Base-by-base conservation (phyloP, 2,888 invertebrate genomes). In the Nudaria mundana region DNA sequence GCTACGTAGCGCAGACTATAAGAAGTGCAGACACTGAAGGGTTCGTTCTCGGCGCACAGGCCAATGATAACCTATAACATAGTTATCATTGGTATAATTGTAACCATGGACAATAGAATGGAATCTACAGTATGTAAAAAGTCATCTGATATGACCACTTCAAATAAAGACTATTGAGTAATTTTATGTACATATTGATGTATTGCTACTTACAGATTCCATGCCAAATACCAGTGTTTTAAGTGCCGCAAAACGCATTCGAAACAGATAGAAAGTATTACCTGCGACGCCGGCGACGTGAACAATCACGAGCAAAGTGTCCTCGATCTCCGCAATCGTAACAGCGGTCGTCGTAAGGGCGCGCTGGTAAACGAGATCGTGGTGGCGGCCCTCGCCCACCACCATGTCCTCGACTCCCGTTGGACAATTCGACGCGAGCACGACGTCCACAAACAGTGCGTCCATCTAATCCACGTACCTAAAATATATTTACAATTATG, bases 281-380 rank as follows among this genome's bases (percentile, higher is more conserved):
- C 89, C 89, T 88, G 77, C 89, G 83, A 78, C 92, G 91, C 54
- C 93, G 90, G 65, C 94, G 93, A 49, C 94, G 91, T 41, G 93
- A 92, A 80, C 98, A 97, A 76, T 98, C 97, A 56, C 97, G 91
- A 35, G 97, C 97, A 78, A 97, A 97, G 77, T 98, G 97, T 5
- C 98, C 98, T 50, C 96, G 91, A 66, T 96, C 97, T 23, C 97
- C 97, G 81, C 98, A 98, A 72, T 97, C 97, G 73, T 97, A 98
- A 81, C 98, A 98, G 48, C 96, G 93, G 84, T 97, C 97, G 66
- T 97, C 96, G 6, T 96, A 95, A 58, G 97, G 94, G 67, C 96
- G 94, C 12, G 96, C 94, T n/a, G 93, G 93, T 32, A 90, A 76
- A 3, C 90, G 81, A 3, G 90, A 89, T 28, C 90, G 82, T 37